Conservation (phyloP, 2,888 invertebrate genomes). For the Bhutanitis thaidina region DNA sequence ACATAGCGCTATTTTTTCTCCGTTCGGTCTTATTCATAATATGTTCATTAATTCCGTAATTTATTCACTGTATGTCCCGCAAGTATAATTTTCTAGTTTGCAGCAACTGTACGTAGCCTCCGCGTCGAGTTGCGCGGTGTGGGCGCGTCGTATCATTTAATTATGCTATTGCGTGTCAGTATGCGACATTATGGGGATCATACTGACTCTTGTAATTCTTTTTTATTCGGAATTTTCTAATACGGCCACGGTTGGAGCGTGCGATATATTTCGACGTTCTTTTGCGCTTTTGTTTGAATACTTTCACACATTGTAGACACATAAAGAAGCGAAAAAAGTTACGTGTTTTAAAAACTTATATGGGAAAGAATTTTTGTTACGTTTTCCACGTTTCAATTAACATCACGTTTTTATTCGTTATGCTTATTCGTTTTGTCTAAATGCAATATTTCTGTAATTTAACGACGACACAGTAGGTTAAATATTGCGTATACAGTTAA, state of each 20-base stretch:
- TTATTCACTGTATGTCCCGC: slow-evolving; percentile 56
- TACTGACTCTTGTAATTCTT: slow-evolving; percentile 4
- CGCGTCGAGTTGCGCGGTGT: slow-evolving; percentile 26
- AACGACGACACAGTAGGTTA: too few species aligned
- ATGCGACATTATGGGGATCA: slow-evolving; percentile 18
- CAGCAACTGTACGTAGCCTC: slow-evolving; percentile 38
- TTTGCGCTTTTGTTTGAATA: not conserved
- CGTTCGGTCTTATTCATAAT: slow-evolving; percentile 64
- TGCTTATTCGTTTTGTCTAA: too few species aligned
- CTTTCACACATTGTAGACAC: not conserved
- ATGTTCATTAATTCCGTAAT: slow-evolving; percentile 73
- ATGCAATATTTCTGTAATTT: too few species aligned
- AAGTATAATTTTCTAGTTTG: slow-evolving; percentile 59
- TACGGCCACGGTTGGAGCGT: not conserved
- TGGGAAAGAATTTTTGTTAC: too few species aligned
- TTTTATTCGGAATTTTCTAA: slow-evolving; percentile 10
- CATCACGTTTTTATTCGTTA: too few species aligned
- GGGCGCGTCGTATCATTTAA: slow-evolving; percentile 40
- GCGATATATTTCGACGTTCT: not conserved
- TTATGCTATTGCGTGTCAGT: slow-evolving; percentile 51
- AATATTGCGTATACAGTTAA: too few species aligned
- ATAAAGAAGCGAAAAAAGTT: not conserved
- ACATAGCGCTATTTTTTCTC: slow-evolving; percentile 72
- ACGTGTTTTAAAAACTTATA: too few species aligned
- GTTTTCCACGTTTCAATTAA: too few species aligned